Conservation (phyloP, 2,797 vertebrate genomes). For the Sardinella longiceps region DNA sequence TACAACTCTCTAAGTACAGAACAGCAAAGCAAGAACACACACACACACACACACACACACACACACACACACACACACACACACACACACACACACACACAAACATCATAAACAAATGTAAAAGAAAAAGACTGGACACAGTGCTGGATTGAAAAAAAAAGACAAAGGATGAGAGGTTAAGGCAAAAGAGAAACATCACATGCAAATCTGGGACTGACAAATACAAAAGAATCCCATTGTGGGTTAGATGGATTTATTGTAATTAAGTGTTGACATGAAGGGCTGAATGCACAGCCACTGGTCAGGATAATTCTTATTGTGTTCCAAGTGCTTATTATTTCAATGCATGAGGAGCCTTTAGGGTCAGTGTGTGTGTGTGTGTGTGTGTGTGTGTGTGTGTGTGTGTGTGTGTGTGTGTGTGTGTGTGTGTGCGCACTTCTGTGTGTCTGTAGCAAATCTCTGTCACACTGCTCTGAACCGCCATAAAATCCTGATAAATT, state of each 20-base stretch:
- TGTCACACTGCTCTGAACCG: not conserved
- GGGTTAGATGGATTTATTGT: not conserved
- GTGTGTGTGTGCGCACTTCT: no score
- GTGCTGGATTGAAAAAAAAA: slow-evolving; percentile 14
- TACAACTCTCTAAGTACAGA: slow-evolving; percentile 67
- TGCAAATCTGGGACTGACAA: not conserved
- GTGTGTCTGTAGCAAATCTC: not conserved
- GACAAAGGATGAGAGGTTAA: not conserved
- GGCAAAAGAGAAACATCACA: not conserved
- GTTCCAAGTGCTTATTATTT: not conserved
- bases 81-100: slow-evolving; percentile 64
- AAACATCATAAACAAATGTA: slow-evolving; percentile 55
- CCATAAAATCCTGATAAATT: not conserved
- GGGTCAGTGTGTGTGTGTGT: not conserved
- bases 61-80: slow-evolving; percentile 62
- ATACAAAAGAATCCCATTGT: not conserved
- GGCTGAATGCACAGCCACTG: not conserved
- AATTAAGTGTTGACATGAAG: slow-evolving; percentile 9
- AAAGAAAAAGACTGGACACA: slow-evolving; percentile 39
- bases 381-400: no score
- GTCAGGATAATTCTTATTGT: not conserved
- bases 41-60: slow-evolving; percentile 65
- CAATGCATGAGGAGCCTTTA: not conserved
- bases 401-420: no score
- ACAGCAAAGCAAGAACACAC: slow-evolving; percentile 74